A percentile compares a stretch with the other conserved stretches of the same genome.
These are phyloP conservation scores for Heliconius congener DNA, from an alignment of 1,140 invertebrate genomes.

Conservation along the genomic window DNA sequence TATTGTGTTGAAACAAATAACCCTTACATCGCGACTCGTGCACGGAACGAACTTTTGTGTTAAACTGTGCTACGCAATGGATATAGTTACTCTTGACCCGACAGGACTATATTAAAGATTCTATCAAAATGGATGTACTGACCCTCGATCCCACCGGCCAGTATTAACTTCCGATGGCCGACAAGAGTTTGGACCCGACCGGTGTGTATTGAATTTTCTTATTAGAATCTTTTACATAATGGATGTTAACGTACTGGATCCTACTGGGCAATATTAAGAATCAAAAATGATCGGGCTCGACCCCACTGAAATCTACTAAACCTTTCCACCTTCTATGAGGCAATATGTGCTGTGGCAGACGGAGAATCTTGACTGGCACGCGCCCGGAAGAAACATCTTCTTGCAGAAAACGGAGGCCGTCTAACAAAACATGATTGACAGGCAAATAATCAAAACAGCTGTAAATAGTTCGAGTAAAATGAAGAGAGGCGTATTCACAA, in stretches of 20 bases:
- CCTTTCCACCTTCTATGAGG: slow-evolving; percentile 51
- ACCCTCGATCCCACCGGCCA: slow-evolving; percentile 73
- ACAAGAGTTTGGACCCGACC: slow-evolving; percentile 67
- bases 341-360: slow-evolving; percentile 76
- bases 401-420: slow-evolving; percentile 72
- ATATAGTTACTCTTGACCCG: slow-evolving; percentile 73
- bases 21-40: slow-evolving; percentile 48
- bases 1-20: slow-evolving; percentile 44
- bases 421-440: slow-evolving; percentile 35
- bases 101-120: slow-evolving; percentile 71
- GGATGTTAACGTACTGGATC: slow-evolving; percentile 54
- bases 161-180: slow-evolving; percentile 60
- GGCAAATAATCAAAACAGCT: slow-evolving; percentile 59
- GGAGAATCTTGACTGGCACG: slow-evolving; percentile 66
- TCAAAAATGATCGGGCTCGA: slow-evolving; percentile 70
- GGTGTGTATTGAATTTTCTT: slow-evolving; percentile 71
- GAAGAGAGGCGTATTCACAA: slow-evolving; percentile 65
- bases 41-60: slow-evolving; percentile 65
- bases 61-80: slow-evolving; percentile 68
- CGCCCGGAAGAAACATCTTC: slow-evolving; percentile 74
- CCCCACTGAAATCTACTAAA: slow-evolving; percentile 74
- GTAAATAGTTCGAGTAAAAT: slow-evolving; percentile 72
- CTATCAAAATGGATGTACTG: slow-evolving; percentile 59
- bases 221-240: slow-evolving; percentile 55
- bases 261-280: slow-evolving; percentile 55